phyloP scores from a whole-genome alignment of 2,797 vertebrate species.

The Lerista edwardsae region DNA sequence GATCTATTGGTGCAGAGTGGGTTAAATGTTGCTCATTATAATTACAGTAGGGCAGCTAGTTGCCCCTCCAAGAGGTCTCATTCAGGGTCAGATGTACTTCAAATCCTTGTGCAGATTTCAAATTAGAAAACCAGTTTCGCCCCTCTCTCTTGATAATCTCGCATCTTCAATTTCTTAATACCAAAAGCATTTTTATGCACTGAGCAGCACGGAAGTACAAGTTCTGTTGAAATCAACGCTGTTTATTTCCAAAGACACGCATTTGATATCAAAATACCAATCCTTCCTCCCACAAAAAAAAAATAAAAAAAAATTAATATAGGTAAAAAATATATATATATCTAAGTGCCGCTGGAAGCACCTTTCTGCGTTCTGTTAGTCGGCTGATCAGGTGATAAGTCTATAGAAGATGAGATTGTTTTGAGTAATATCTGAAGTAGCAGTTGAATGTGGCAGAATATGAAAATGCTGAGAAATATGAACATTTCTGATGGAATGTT shows the following conservation, averaged over 20 bases:
- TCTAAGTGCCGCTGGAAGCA: slow-evolving; percentile 22
- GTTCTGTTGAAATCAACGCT: slow-evolving; percentile 10
- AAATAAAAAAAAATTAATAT: slow-evolving; percentile 7
- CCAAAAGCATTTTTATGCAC: background rate
- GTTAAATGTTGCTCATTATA: background rate
- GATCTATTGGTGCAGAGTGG: too few relatives aligned
- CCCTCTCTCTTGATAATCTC: background rate
- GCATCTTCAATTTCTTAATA: slow-evolving; percentile 13
- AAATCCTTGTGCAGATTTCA: background rate
- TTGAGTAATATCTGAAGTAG: slow-evolving; percentile 36
- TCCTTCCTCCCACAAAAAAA: slow-evolving; percentile 22
- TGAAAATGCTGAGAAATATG: slow-evolving; percentile 27
- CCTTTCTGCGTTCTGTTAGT: background rate
- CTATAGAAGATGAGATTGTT: slow-evolving; percentile 36
- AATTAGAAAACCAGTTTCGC: background rate
- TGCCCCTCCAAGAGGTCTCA: background rate
- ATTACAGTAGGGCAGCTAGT: background rate
- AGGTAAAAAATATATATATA: slow-evolving; percentile 32
- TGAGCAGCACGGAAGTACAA: background rate
- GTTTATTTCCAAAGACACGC: slow-evolving; percentile 31
- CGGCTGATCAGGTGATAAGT: slow-evolving; percentile 36
- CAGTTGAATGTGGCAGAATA: slow-evolving; percentile 22
- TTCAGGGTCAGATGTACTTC: slow-evolving; percentile 15
- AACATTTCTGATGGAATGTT: slow-evolving; percentile 25
- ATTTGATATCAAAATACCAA: slow-evolving; percentile 33